These are phyloP conservation scores for Caenorhabditis elegans DNA, from an alignment of 1,140 invertebrate genomes.

Conservation along the genomic window WBcel235 BX284603.4:7282001-7282500, in stretches of 20 bases:
- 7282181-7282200: not conserved
- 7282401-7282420: not conserved
- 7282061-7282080: not conserved
- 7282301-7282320: not conserved
- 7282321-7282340: not conserved
- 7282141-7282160: not conserved
- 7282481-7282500: not conserved
- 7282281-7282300: not conserved
- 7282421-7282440: not conserved
- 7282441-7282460: not conserved
- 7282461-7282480: not conserved
- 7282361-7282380: not conserved
- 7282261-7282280: not conserved
- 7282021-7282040: not conserved
- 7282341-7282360: slow-evolving; percentile 5
- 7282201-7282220: not conserved
- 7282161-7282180: too few relatives aligned
- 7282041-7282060: slow-evolving; percentile 6
- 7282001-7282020: not conserved
- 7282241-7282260: not conserved
- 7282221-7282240: slow-evolving; percentile 3
- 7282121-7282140: not conserved
- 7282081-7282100: not conserved
- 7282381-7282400: not conserved
- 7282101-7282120: not conserved